These are phyloP conservation scores for Idaea aversata DNA, from an alignment of 2,888 invertebrate species.

Conservation along the genomic window DNA sequence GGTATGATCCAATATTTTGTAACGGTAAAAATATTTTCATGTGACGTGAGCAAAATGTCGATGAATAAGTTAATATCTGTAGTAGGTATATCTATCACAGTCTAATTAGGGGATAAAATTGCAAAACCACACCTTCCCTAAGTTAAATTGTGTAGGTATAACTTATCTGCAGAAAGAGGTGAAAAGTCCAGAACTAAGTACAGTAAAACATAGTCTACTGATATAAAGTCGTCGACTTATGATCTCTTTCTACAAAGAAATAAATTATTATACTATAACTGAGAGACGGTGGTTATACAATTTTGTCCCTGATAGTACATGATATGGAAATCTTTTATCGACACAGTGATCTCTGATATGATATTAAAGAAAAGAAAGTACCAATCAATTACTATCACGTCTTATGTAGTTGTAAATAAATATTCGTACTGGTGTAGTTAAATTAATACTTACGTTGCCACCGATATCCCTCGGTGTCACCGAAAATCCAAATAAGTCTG, in stretches of 20 bases:
- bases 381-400: not conserved
- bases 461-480: slow-evolving; percentile 74
- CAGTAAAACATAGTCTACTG: too few relatives aligned
- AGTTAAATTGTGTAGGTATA: too few relatives aligned
- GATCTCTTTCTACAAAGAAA: too few relatives aligned
- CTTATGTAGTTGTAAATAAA: not conserved
- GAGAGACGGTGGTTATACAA: too few relatives aligned
- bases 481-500: slow-evolving; percentile 81
- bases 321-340: not conserved
- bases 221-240: too few relatives aligned
- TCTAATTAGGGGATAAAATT: too few relatives aligned
- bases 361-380: not conserved
- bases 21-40: not conserved
- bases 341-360: not conserved
- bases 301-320: too few relatives aligned
- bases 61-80: not conserved
- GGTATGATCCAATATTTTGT: not conserved
- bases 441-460: slow-evolving; percentile 79
- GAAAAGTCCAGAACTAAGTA: too few relatives aligned
- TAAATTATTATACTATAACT: too few relatives aligned
- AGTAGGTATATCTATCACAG: not conserved
- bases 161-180: too few relatives aligned
- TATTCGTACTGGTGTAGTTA: not conserved
- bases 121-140: too few relatives aligned
- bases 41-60: not conserved